Evolutionary conservation across 2,888 invertebrate species (phyloP).

Genomic region (Argyresthia goedartella): DNA sequence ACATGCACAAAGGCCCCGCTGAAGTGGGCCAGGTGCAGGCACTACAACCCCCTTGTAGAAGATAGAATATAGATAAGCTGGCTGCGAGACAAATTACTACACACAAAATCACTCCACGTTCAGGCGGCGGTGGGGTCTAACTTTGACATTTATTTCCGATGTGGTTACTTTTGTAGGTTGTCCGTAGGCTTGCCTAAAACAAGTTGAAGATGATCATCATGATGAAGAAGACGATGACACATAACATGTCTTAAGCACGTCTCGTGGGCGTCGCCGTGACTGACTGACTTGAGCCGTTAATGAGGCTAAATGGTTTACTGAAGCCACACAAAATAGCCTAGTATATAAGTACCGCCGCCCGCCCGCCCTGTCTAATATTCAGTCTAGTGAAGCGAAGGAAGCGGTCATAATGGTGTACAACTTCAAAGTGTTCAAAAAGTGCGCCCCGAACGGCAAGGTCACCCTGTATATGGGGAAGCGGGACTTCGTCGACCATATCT

Average conservation of each 20-base stretch:
- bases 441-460: slow-evolving; percentile 88
- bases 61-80: too few species aligned
- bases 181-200: too few species aligned
- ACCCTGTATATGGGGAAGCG: slow-evolving; percentile 88
- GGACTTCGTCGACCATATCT: slow-evolving; percentile 90
- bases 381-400: slow-evolving; percentile 9
- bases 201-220: too few species aligned
- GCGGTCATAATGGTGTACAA: slow-evolving; percentile 84
- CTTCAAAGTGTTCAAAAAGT: slow-evolving; percentile 93
- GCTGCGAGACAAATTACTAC: too few species aligned
- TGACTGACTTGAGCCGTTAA: slow-evolving; percentile 32
- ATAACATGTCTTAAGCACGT: background rate
- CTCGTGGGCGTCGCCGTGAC: background rate
- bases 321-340: slow-evolving; percentile 49
- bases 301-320: slow-evolving; percentile 40
- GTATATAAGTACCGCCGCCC: slow-evolving; percentile 30
- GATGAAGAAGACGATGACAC: background rate
- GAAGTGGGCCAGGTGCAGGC: too few species aligned
- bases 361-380: background rate
- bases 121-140: too few species aligned
- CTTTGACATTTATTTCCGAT: too few species aligned
- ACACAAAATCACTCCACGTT: too few species aligned
- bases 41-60: too few species aligned
- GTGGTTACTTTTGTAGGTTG: too few species aligned
- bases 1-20: too few species aligned